Conservation (phyloP, 2,888 invertebrate genomes). For the Drosophila anceps region DNA sequence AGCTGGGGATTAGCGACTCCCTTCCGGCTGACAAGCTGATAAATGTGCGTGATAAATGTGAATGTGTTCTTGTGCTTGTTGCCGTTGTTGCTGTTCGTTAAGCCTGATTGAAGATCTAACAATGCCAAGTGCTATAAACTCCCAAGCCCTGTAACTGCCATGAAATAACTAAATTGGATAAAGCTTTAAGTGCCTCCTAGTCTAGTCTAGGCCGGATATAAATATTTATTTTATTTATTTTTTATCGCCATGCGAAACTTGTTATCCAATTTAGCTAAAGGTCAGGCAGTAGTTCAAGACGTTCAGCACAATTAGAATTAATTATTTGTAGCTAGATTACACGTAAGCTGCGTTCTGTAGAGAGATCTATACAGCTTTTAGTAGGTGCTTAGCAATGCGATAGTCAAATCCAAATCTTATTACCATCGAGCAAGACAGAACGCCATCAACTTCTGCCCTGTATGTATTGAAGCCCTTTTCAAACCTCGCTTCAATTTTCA, state of each 20-base stretch:
- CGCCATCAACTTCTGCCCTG: neutral
- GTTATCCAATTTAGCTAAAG: conserved; percentile 6
- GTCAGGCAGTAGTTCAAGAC: neutral
- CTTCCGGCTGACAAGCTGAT: conserved; percentile 75
- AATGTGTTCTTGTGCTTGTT: conserved; percentile 47
- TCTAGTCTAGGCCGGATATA: neutral
- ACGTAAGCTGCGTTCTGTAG: neutral
- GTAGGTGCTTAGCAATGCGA: neutral
- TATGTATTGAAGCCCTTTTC: neutral
- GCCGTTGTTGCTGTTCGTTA: conserved; percentile 46
- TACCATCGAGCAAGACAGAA: neutral
- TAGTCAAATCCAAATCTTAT: neutral
- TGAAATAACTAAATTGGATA: conserved; percentile 30
- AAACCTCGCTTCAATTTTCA: conserved; percentile 15
- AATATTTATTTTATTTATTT: neutral
- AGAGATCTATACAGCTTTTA: neutral
- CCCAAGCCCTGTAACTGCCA: conserved; percentile 23
- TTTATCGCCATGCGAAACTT: conserved; percentile 1
- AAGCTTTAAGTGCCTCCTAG: neutral
- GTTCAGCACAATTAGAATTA: conserved; percentile 2
- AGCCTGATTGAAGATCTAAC: conserved; percentile 67
- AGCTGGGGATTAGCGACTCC: conserved; percentile 47
- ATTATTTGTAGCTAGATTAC: neutral
- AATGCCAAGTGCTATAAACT: conserved; percentile 50
- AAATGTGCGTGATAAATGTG: conserved; percentile 76